Evolutionary conservation across 2,888 invertebrate species (phyloP).

Genomic region (Microchrysa polita): DNA sequence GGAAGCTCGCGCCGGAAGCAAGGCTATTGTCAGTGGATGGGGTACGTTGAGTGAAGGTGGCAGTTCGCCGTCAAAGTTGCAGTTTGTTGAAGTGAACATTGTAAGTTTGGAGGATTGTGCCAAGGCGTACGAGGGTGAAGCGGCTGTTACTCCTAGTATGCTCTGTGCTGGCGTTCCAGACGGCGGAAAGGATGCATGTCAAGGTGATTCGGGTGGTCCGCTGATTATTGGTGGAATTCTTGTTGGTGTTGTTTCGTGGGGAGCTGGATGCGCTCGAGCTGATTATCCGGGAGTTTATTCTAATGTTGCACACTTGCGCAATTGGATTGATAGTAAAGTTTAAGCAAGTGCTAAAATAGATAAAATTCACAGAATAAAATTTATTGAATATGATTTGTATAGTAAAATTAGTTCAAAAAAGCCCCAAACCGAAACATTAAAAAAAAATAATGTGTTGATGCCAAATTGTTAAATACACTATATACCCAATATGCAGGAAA

Average conservation of each 20-base stretch:
- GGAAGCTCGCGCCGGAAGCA: slow-evolving; percentile 31
- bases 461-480: too few species aligned
- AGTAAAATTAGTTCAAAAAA: too few species aligned
- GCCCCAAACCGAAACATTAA: too few species aligned
- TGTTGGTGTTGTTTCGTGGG: slow-evolving; percentile 48
- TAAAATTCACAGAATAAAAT: too few species aligned
- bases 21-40: slow-evolving; percentile 50
- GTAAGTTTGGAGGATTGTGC: slow-evolving; percentile 14
- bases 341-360: neutral
- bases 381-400: too few species aligned
- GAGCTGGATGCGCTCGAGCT: slow-evolving; percentile 45
- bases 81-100: slow-evolving; percentile 28
- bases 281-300: slow-evolving; percentile 51
- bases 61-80: neutral
- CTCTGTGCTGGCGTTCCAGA: slow-evolving; percentile 48
- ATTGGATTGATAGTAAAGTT: slow-evolving; percentile 56
- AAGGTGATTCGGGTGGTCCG: slow-evolving; percentile 49
- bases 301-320: slow-evolving; percentile 58
- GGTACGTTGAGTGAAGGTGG: slow-evolving; percentile 50
- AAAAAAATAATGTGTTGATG: too few species aligned
- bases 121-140: slow-evolving; percentile 50
- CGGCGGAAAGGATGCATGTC: slow-evolving; percentile 46
- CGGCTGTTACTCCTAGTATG: slow-evolving; percentile 47
- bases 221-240: slow-evolving; percentile 29
- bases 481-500: too few species aligned